Evolutionary conservation across 2,888 invertebrate genomes (phyloP).

Genomic region (Eledona agricola): DNA sequence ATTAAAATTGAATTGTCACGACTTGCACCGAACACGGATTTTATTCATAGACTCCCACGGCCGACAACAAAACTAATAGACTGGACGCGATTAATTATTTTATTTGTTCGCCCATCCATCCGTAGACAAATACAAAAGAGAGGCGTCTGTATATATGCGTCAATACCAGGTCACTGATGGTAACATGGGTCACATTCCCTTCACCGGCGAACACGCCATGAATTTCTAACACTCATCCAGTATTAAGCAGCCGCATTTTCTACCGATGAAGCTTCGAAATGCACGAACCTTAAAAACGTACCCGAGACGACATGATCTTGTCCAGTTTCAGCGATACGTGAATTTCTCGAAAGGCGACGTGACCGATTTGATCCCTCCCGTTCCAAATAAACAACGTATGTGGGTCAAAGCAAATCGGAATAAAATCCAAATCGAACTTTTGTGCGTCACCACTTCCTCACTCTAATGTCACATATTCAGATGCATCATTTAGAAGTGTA

Average conservation of each 20-base stretch:
- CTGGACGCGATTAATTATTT: too few relatives aligned
- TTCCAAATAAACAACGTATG: slow-evolving; percentile 2
- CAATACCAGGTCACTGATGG: slow-evolving; percentile 23
- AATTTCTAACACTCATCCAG: slow-evolving; percentile 30
- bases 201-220: slow-evolving; percentile 27
- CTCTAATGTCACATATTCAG: slow-evolving; percentile 32
- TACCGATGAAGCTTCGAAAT: slow-evolving; percentile 24
- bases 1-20: too few relatives aligned
- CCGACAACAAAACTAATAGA: too few relatives aligned
- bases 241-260: slow-evolving; percentile 28
- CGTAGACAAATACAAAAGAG: too few relatives aligned
- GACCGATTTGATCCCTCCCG: neutral
- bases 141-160: slow-evolving; percentile 9
- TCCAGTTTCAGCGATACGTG: slow-evolving; percentile 2
- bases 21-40: too few relatives aligned
- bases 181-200: slow-evolving; percentile 30
- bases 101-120: too few relatives aligned
- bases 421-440: slow-evolving; percentile 1
- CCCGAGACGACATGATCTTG: slow-evolving; percentile 4
- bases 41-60: too few relatives aligned
- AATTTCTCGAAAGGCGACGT: neutral
- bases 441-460: slow-evolving; percentile 13
- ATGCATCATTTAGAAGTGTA: slow-evolving; percentile 36
- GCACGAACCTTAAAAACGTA: slow-evolving; percentile 7
- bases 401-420: slow-evolving; percentile 1